Conservation (phyloP, 92 coral and sea anemone genomes). For the Hydrozoanthus gracilis region DNA sequence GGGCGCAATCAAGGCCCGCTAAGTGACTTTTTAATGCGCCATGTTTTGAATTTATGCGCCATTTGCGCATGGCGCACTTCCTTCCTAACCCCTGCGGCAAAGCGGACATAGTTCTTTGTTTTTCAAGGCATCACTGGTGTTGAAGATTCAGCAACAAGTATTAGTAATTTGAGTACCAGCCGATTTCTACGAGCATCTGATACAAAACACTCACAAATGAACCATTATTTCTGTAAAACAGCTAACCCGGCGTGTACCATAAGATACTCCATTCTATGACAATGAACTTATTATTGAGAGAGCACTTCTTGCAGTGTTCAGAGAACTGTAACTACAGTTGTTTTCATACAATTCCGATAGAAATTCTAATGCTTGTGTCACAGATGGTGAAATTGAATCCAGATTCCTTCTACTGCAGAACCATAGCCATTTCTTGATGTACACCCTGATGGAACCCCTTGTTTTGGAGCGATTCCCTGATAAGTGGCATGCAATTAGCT, state of each 20-base stretch:
- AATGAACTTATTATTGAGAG: slow-evolving; percentile 37
- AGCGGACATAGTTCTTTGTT: too few species aligned
- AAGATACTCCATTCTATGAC: not conserved
- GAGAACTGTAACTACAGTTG: slow-evolving; percentile 58
- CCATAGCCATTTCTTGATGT: slow-evolving; percentile 54
- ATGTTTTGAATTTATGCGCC: too few species aligned
- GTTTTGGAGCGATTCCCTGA: slow-evolving; percentile 64
- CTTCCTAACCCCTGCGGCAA: too few species aligned
- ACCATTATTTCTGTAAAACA: too few species aligned
- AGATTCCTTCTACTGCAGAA: slow-evolving; percentile 59
- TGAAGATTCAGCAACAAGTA: too few species aligned
- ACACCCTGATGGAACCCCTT: slow-evolving; percentile 60
- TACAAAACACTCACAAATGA: too few species aligned
- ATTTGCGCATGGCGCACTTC: too few species aligned
- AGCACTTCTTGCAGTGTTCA: slow-evolving; percentile 62
- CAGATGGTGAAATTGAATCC: slow-evolving; percentile 70
- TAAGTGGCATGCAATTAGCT: slow-evolving; percentile 65
- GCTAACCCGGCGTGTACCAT: not conserved
- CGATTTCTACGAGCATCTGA: too few species aligned
- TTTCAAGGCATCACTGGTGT: too few species aligned
- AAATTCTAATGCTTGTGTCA: slow-evolving; percentile 41
- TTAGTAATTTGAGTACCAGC: too few species aligned
- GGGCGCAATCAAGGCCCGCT: too few species aligned
- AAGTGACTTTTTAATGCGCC: too few species aligned
- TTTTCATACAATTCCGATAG: slow-evolving; percentile 52